Evolutionary conservation across 2,797 vertebrate genomes (phyloP), one percentile per base, ranked within the genome.

Genomic region (Nyctibius grandis): DNA sequence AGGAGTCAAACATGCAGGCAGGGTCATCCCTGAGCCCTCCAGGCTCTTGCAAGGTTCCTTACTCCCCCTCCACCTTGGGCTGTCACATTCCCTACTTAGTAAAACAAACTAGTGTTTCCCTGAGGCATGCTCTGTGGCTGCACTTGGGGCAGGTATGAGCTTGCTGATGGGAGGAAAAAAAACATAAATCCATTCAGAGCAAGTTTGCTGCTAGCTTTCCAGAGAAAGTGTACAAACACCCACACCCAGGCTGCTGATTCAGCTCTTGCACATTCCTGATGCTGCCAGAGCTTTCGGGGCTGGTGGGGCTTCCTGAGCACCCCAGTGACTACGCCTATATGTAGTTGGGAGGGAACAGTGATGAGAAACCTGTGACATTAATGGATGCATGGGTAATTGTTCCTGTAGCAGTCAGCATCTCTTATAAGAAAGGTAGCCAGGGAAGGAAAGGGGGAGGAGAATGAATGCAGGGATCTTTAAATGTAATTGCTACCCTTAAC

Each of bases 321-420:
- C 12, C 25, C 65, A 56, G 47, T 1, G 9, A n/a, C 38, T 61
- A 50, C 0, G 1, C 14, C 65, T 56, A 0, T 29, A 21, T 18
- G 26, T 22, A 60, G 59, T 28, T 59, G 34, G 42, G 22, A 57
- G 17, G 26, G 29, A 44, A 61, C 6, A 80, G 48, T 5, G 42
- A 53, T 34, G 34, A 88, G 75, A 86, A 89, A 25, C 19, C 57
- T 19, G 19, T 1, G 3, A 70, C 44, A 67, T 44, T 56, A 78
- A 34, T 45, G 28, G 51, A 45, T 2, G 40, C 16, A 29, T 6
- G 20, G 12, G 18, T 57, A n/a, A 61, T 54, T 28, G 20, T 22
- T 92, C 56, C n/a, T 53, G 12, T 8, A 92, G 70, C 47, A 73
- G 31, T 38, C 47, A 69, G 67, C 44, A 38, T 20, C 3, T 13